phyloP scores from a whole-genome alignment of 2,113 vertebrate genomes.

The rat (Rattus norvegicus) region DNA sequence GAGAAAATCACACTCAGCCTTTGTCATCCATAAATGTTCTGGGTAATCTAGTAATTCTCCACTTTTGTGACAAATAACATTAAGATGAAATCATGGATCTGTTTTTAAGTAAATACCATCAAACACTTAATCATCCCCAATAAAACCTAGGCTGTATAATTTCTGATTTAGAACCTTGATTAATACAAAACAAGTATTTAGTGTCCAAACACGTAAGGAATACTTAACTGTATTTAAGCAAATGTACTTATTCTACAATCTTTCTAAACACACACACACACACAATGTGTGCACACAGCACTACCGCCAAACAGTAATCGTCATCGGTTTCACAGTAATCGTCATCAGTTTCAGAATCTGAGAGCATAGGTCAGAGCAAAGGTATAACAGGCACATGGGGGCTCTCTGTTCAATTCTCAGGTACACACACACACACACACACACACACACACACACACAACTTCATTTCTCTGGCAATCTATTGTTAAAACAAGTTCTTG shows the following conservation, averaged over 20 bases:
- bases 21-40: constrained; percentile 31
- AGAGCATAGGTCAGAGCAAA: too few species aligned
- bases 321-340: too few species aligned
- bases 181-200: constrained; percentile 33
- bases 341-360: too few species aligned
- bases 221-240: neutral
- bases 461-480: neutral
- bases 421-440: neutral
- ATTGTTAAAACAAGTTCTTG: neutral
- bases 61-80: constrained; percentile 2
- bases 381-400: too few species aligned
- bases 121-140: neutral
- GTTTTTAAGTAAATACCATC: constrained; percentile 32
- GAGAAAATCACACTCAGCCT: constrained; percentile 11
- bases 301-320: too few species aligned
- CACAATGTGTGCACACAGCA: too few species aligned
- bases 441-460: neutral
- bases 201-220: constrained; percentile 18
- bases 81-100: neutral
- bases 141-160: neutral
- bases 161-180: constrained; percentile 11
- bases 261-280: constrained; percentile 2
- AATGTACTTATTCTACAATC: neutral
- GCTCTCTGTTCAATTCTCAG: too few species aligned
- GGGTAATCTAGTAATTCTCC: constrained; percentile 73